Base-by-base conservation (phyloP, 2,888 invertebrate genomes). In the Agonum fuliginosum region DNA sequence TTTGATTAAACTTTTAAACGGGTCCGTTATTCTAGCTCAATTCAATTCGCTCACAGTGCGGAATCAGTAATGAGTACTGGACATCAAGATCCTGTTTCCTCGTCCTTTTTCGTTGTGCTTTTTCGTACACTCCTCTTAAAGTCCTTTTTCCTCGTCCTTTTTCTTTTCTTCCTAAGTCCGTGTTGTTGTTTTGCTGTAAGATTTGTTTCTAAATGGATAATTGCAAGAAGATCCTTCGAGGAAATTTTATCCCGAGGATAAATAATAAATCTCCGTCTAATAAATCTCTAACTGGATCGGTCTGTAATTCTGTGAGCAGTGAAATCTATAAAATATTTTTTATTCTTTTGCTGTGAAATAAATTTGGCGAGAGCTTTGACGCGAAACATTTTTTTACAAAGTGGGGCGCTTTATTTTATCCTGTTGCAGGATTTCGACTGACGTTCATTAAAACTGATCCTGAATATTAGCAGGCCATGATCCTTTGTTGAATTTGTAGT, bases 191-290 rank as follows among this genome's bases (percentile, higher is more conserved):
- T 30, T 8, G 3, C 14, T 22, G 5, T 5, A n/a, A 54, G 58
- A 62, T 62, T 62, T 62, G 58, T 62, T 62, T 62, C 58, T 62
- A 62, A 62, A 62, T 62, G 58, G 58, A 62, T 62, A 62, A 62
- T 62, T 62, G 58, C 10, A 17, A 14, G 0, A 19, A 30, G 30
- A 62, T 30, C 27, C 14, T 2, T 10, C 3, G 30, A 30, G 8
- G 30, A 30, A 62, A 62, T 62, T 62, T 14, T 30, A 62, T 62
- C 17, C 34, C 6, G 10, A 10, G 58, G 30, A 62, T 62, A 62
- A 30, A 62, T 62, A 62, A 62, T 62, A 62, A 30, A 62, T 62
- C 58, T 62, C 8, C 10, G 17, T 62, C 27, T 62, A 62, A 62
- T 62, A 62, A 62, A 62, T 62, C 58, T 62, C 12, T 30, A 19